Percentiles rank a stretch among this genome's conserved stretches.
Conservation (phyloP, 2,797 vertebrate genomes). For the Sebastes trivittatus region DNA sequence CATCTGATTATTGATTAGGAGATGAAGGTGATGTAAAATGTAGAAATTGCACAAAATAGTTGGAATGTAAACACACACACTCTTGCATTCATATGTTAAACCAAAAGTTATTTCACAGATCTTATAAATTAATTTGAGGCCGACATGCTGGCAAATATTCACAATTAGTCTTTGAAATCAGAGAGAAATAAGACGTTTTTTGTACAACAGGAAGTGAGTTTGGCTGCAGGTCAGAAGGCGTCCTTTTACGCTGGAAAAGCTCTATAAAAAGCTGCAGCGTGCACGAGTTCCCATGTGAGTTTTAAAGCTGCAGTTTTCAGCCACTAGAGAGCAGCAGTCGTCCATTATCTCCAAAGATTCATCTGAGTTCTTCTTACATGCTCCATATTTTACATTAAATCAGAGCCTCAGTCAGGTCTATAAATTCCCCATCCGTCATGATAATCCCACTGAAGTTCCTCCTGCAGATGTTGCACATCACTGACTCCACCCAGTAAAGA, state of each 20-base stretch:
- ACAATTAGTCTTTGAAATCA: slow-evolving; percentile 17
- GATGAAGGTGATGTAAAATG: neutral
- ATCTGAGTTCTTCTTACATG: neutral
- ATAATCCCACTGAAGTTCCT: neutral
- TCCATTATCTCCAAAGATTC: neutral
- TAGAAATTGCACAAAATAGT: neutral
- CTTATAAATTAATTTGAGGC: neutral
- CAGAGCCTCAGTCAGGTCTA: slow-evolving; percentile 1
- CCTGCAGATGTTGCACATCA: neutral
- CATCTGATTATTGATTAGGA: neutral
- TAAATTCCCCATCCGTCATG: neutral
- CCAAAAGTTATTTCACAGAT: neutral
- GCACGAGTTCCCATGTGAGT: neutral
- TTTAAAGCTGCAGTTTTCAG: neutral
- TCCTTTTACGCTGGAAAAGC: neutral
- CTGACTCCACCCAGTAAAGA: neutral
- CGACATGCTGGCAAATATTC: slow-evolving; percentile 44
- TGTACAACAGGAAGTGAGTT: neutral
- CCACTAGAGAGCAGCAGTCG: slow-evolving; percentile 49
- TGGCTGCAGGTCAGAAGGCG: neutral
- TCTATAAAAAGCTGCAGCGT: neutral
- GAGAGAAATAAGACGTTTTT: neutral
- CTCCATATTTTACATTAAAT: slow-evolving; percentile 32
- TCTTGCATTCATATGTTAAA: neutral
- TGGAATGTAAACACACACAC: neutral